Percentiles rank a stretch among this genome's conserved stretches.
These are phyloP conservation scores for Coregonus sp. DNA, from an alignment of 2,797 vertebrate species.

Conservation along the genomic window DNA sequence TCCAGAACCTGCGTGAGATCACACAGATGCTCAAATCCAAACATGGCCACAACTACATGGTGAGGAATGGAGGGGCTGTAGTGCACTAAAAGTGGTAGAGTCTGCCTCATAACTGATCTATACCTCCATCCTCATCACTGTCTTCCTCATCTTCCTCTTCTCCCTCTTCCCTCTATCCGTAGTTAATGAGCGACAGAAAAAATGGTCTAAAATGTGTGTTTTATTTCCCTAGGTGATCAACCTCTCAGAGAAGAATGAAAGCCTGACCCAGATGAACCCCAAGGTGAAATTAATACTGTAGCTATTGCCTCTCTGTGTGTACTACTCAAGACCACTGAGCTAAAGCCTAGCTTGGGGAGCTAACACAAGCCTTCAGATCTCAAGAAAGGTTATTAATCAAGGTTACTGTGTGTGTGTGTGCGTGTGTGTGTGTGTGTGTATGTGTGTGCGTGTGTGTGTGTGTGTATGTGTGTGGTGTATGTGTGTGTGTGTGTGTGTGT, in stretches of 20 bases:
- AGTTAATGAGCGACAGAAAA: constrained; percentile 45
- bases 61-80: constrained; percentile 54
- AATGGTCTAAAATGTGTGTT: neutral
- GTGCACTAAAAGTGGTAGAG: too few species aligned
- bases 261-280: constrained; percentile 80
- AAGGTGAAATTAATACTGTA: constrained; percentile 75
- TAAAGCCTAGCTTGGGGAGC: neutral
- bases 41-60: constrained; percentile 88
- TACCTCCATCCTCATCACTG: neutral
- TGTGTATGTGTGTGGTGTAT: constrained; percentile 1
- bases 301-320: neutral
- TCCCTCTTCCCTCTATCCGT: constrained; percentile 31
- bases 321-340: neutral
- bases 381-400: too few species aligned
- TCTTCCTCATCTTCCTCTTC: constrained; percentile 59
- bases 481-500: neutral
- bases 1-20: constrained; percentile 79
- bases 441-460: constrained; percentile 1
- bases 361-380: too few species aligned
- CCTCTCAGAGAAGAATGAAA: constrained; percentile 82
- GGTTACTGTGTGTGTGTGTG: neutral
- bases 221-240: constrained; percentile 78
- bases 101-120: neutral
- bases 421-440: neutral
- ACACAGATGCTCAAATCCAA: constrained; percentile 87